phyloP scores from a whole-genome alignment of 35 echinoderm and acorn worm genomes.

The Acanthaster planci region DNA sequence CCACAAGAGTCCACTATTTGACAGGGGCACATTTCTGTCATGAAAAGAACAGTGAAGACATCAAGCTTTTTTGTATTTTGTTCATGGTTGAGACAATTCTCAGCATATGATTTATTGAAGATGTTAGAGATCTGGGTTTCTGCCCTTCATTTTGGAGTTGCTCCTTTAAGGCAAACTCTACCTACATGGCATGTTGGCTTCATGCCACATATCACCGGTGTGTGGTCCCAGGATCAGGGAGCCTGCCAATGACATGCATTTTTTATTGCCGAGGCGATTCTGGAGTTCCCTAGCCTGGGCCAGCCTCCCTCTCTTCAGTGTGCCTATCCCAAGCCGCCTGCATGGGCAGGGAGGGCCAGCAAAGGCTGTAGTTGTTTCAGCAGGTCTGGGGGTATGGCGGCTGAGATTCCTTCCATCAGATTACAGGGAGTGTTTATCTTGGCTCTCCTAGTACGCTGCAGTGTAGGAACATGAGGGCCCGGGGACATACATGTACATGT shows the following conservation, averaged over 20 bases:
- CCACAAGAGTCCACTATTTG: too few species aligned
- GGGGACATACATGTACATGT: neutral
- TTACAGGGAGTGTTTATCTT: constrained; percentile 17
- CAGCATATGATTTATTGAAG: too few species aligned
- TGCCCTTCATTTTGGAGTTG: too few species aligned
- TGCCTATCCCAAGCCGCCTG: neutral
- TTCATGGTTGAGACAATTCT: too few species aligned
- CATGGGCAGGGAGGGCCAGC: neutral
- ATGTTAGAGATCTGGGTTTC: too few species aligned
- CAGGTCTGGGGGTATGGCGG: neutral
- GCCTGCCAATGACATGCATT: constrained; percentile 8
- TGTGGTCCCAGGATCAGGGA: constrained; percentile 8
- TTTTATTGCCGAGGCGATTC: constrained; percentile 1
- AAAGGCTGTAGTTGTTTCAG: neutral
- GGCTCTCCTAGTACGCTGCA: neutral
- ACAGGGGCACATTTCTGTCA: too few species aligned
- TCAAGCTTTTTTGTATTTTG: too few species aligned
- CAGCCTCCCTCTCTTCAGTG: neutral
- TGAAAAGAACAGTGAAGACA: too few species aligned
- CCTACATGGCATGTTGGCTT: constrained; percentile 22
- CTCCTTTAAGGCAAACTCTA: neutral
- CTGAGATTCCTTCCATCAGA: neutral
- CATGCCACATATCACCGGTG: constrained; percentile 8
- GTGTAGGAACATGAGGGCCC: neutral
- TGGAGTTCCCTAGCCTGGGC: constrained; percentile 3